Evolutionary conservation across 2,113 vertebrate genomes (phyloP), one percentile per base, ranked within the genome.

Genomic region (Acrocephalus kingi): DNA sequence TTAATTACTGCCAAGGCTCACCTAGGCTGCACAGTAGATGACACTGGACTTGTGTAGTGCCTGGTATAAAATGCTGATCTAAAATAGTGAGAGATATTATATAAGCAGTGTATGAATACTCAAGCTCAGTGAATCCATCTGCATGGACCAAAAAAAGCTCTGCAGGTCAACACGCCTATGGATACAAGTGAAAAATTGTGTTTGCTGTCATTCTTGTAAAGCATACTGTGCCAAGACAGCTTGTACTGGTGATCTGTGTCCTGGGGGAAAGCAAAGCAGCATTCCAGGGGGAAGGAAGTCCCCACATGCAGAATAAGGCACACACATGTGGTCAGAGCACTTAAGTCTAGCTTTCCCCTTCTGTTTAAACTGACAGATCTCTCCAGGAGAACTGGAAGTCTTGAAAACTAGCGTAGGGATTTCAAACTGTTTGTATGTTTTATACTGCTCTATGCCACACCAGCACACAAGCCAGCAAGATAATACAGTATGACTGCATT

Each of bases 1-100:
- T 94, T 35, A 81, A 72, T 91, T 93, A 87, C n/a, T 81, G 69
- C 48, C 72, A 78, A 41, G 52, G 49, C 54, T 87, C 66, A 89
- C 56, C 52, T 87, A 82, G 58, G 45, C 56, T 93, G 74, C 69
- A 61, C 52, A 61, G 45, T 15, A 72, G 56, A 64, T 66, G 66
- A 56, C 64, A 28, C 31, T 31, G 49, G 66, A 61, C 77, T 35
- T 82, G 13, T 62, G 20, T 58, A 69, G 16, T 58, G 28, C 23
- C 41, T 52, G 30, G 58, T 59, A 55, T 9, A 67, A 89, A 72
- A 43, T 28, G 25, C n/a, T 33, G 17, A 27, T 73, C 24, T 8
- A 52, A 80, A 94, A 59, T 67, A 33, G 37, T 27, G 39, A 64
- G 41, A 72, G 30, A 73, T 9, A 21, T 13, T 19, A 27, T 33